Evolutionary conservation across 2,113 vertebrate genomes (phyloP).

Genomic region (Mystacornis crossleyi): DNA sequence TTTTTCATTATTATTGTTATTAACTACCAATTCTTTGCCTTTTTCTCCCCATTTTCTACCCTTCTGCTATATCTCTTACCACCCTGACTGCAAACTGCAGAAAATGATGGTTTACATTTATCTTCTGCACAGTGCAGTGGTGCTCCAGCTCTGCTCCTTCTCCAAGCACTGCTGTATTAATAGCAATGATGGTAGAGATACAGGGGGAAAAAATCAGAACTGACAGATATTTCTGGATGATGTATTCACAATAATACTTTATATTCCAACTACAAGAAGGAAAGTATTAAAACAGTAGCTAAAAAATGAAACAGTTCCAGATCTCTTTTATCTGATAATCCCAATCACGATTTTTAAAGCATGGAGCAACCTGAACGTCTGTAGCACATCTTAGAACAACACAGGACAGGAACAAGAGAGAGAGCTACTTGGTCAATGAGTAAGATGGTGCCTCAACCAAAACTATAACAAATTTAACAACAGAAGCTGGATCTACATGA

Average conservation of each 20-base stretch:
- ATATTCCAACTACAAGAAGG: background rate
- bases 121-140: background rate
- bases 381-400: background rate
- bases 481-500: background rate
- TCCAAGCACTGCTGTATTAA: constrained; percentile 4
- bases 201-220: background rate
- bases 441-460: background rate
- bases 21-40: background rate
- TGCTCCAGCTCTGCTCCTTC: background rate
- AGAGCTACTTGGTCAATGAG: background rate
- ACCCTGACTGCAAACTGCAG: background rate
- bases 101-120: background rate
- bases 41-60: background rate
- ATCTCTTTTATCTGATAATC: background rate
- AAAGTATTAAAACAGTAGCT: background rate
- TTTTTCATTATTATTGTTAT: background rate
- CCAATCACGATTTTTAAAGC: background rate
- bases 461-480: background rate
- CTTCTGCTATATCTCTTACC: background rate
- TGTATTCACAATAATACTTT: constrained; percentile 1
- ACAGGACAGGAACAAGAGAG: background rate
- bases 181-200: background rate
- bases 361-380: background rate
- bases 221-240: constrained; percentile 34
- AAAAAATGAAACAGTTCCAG: background rate